These are phyloP conservation scores for Xenopus borealis DNA, from an alignment of 2,113 vertebrate genomes.

Conservation along the genomic window DNA sequence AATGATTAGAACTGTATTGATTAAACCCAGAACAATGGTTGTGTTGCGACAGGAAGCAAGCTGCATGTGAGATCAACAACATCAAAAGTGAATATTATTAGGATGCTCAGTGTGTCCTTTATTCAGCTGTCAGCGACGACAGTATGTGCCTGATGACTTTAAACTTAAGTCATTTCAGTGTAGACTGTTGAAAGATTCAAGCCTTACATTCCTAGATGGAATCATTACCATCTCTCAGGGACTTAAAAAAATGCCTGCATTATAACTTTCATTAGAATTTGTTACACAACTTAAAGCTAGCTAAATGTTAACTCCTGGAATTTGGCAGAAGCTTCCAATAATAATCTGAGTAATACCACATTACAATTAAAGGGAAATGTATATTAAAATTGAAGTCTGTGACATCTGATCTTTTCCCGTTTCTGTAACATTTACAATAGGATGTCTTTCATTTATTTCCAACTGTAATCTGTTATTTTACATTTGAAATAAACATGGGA, in stretches of 20 bases:
- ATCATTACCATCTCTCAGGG: constrained; percentile 7
- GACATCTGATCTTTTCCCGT: constrained; percentile 21
- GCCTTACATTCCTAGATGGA: constrained; percentile 26
- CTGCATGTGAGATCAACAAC: constrained; percentile 7
- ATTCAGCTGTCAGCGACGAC: constrained; percentile 7
- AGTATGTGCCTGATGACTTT: constrained; percentile 12
- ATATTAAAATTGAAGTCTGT: neutral
- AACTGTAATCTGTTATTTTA: constrained; percentile 3
- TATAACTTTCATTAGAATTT: constrained; percentile 22
- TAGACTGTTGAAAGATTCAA: constrained; percentile 21
- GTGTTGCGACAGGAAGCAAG: neutral
- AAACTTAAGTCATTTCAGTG: constrained; percentile 19
- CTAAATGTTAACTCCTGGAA: constrained; percentile 20
- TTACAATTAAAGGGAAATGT: constrained; percentile 9
- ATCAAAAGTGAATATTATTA: constrained; percentile 18
- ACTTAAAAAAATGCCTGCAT: constrained; percentile 12
- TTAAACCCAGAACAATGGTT: neutral
- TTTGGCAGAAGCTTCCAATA: constrained; percentile 12
- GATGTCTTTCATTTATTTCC: constrained; percentile 7
- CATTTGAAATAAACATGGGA: neutral
- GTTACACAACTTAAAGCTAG: constrained; percentile 12
- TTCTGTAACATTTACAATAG: neutral
- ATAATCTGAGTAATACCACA: constrained; percentile 10
- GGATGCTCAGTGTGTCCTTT: constrained; percentile 12
- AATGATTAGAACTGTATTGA: no score